phyloP scores from a whole-genome alignment of 2,888 invertebrate species.

The Apodemia hepburni region DNA sequence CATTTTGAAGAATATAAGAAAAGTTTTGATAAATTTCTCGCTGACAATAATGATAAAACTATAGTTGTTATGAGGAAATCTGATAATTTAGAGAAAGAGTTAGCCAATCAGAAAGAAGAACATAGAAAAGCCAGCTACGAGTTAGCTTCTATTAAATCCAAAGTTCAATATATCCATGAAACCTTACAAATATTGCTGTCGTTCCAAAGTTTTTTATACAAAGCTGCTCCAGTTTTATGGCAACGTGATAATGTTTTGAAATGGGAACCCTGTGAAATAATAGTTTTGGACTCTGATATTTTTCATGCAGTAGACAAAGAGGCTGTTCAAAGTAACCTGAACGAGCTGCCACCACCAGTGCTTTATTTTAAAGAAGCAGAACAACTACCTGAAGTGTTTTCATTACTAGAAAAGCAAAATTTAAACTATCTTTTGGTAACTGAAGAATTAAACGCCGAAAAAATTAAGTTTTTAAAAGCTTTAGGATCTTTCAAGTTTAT shows the following conservation, averaged over 20 bases:
- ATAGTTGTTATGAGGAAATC: constrained; percentile 69
- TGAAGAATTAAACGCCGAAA: constrained; percentile 60
- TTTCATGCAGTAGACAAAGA: constrained; percentile 49
- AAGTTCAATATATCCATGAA: constrained; percentile 67
- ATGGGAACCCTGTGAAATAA: constrained; percentile 48
- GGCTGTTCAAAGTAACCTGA: constrained; percentile 44
- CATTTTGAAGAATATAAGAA: constrained; percentile 66
- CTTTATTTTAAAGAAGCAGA: constrained; percentile 62
- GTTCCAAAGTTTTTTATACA: constrained; percentile 65
- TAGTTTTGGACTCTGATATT: constrained; percentile 52
- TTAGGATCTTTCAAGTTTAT: constrained; percentile 47
- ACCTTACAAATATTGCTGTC: constrained; percentile 61
- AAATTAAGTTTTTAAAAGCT: constrained; percentile 60
- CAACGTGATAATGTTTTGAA: constrained; percentile 51
- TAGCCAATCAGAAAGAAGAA: constrained; percentile 59
- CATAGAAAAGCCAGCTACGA: constrained; percentile 62
- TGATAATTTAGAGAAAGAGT: constrained; percentile 58
- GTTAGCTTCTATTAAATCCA: constrained; percentile 61
- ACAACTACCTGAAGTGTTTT: constrained; percentile 55
- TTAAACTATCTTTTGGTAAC: constrained; percentile 66
- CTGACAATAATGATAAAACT: constrained; percentile 68
- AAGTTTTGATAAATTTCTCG: constrained; percentile 70
- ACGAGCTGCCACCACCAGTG: constrained; percentile 47
- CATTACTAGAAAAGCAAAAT: constrained; percentile 64
- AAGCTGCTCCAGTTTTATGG: constrained; percentile 66